Evolutionary conservation across 1,140 invertebrate species (phyloP), one percentile per base, ranked within the genome.

Genomic region (Phenacoccus solenopsis): DNA sequence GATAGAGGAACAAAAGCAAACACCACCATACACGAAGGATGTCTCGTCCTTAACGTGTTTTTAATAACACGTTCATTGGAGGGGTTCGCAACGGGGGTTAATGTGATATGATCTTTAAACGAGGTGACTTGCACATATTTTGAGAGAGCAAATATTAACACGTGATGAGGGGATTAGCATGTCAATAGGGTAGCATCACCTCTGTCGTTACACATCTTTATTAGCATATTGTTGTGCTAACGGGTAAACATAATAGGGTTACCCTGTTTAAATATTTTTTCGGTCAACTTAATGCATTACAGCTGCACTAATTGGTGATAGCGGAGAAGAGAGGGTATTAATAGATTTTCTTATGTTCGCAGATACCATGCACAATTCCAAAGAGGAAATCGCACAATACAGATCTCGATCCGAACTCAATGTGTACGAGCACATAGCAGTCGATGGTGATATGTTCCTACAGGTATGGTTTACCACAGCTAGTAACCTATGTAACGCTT

Each of bases 331-430:
- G n/a, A n/a, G n/a, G n/a, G n/a, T n/a, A n/a, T n/a, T n/a, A n/a
- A n/a, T n/a, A n/a, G 28, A 30, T 70, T 22, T 70, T 74, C 75
- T 76, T 75, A 71, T 78, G 77, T 79, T 82, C 90, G 1, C 86
- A 94, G 92, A 93, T 79, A 90, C 92, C 76, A 93, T 94, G 89
- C 89, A 91, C 84, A 91, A 93, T 81, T 90, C 92, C 76, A 93
- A 93, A 77, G 90, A 93, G 74, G 89, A 93, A 73, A 38, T 70
- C 57, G 84, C 87, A 72, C 86, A 88, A 76, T 88, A 87, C 77
- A 82, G 88, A 73, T 83, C 87, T 61, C 82, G 91, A 74, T 80
- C 82, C 38, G 91, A 94, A 75, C 82, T 94, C 76, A 85, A 90
- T 59, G 87, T 90, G 56, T 94, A 93, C 79, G 91, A 94, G 75